Conservation (phyloP, 2,888 invertebrate species). For the Epirrita christyi region DNA sequence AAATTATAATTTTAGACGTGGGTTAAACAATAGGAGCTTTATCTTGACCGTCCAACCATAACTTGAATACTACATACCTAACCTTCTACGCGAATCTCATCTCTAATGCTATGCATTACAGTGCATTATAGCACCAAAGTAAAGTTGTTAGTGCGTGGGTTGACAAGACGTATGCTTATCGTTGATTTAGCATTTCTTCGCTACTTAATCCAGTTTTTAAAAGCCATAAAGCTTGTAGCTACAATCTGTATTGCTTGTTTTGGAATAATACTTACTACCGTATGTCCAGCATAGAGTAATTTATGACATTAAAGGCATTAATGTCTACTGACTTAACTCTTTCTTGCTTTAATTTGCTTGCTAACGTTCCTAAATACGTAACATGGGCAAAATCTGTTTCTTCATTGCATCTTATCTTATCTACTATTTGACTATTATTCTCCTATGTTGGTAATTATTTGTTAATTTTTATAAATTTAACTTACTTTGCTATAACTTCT, state of each 20-base stretch:
- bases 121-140: slow-evolving; percentile 35
- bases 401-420: too few relatives aligned
- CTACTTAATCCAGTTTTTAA: slow-evolving; percentile 81
- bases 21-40: slow-evolving; percentile 37
- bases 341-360: neutral
- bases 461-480: too few relatives aligned
- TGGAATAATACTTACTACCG: slow-evolving; percentile 53
- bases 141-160: slow-evolving; percentile 61
- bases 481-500: too few relatives aligned
- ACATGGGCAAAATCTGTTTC: too few relatives aligned
- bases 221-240: slow-evolving; percentile 79
- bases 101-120: slow-evolving; percentile 48
- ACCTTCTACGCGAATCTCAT: slow-evolving; percentile 39
- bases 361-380: too few relatives aligned
- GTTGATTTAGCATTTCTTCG: slow-evolving; percentile 79
- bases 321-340: neutral
- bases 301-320: slow-evolving; percentile 26
- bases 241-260: slow-evolving; percentile 67
- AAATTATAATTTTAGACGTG: slow-evolving; percentile 31
- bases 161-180: slow-evolving; percentile 80
- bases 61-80: slow-evolving; percentile 22
- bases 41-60: slow-evolving; percentile 32
- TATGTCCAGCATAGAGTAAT: slow-evolving; percentile 32
- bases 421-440: too few relatives aligned
- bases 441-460: neutral